Base-by-base conservation (phyloP, 2,113 vertebrate species). In the Trichomycterus rosablanca region DNA sequence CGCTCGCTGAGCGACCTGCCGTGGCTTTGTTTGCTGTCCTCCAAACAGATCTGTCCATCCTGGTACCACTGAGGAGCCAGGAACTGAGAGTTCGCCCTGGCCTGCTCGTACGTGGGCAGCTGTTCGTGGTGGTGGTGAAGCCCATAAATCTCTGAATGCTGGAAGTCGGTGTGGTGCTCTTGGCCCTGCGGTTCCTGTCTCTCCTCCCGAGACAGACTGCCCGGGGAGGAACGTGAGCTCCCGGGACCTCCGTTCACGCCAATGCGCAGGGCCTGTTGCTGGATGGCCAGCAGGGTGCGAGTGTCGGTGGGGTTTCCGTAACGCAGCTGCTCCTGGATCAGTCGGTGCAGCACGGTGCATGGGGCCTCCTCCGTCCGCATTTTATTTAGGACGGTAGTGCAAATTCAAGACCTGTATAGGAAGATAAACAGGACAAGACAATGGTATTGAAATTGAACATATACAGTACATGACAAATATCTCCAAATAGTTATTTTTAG, bases 181-280 rank as follows among this genome's bases (percentile, higher is more conserved):
- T 99, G 94, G 50, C 96, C 96, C 74, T 99, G 96, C 3, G 96
- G 96, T 71, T 99, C 95, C 81, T 99, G 94, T 26, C 95, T 73
- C 67, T 97, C 95, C 43, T 98, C 95, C 0, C 89, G 89, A 4
- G 85, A 88, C 53, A 92, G 85, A 78, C 93, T 94, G 67, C 96
- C 95, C 54, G 89, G 73, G 15, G 96, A 95, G 32, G 91, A 90
- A 28, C 88, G 90, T 4, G 95, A 88, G 63, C 88, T 92, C 11
- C 87, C 77, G 0, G 57, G 56, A 37, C 81, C 81, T 1, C 76
- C 83, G 0, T 83, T 79, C 70, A 82, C 87, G 2, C 35, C 46
- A 37, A 40, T 51, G 26, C 93, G 87, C 78, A 98, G 84, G 45
- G 96, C 95, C 81, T 99, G 96, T 80, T 99, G 94, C 80, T 97